Percentiles rank a stretch among this genome's conserved stretches.
phyloP scores from a whole-genome alignment of 2,797 vertebrate genomes.

The Pipistrellus nathusii region DNA sequence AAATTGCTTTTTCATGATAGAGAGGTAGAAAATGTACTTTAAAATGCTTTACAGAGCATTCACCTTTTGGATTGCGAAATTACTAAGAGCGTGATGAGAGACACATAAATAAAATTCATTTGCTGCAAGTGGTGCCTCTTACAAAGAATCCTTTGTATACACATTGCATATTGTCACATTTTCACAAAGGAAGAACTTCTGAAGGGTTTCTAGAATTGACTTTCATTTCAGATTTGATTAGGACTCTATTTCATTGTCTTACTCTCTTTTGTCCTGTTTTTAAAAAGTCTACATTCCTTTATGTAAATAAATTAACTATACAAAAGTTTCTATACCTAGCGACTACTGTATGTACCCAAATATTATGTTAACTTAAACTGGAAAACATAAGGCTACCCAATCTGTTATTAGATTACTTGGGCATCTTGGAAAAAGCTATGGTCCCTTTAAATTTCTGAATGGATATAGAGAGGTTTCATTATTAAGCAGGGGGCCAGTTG shows the following conservation, averaged over 20 bases:
- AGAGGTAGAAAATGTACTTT: slow-evolving; percentile 2
- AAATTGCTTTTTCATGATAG: slow-evolving; percentile 35
- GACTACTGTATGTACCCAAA: not conserved
- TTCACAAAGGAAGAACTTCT: slow-evolving; percentile 34
- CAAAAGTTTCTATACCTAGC: not conserved
- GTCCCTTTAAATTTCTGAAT: slow-evolving; percentile 33
- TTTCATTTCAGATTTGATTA: slow-evolving; percentile 50
- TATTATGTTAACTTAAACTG: slow-evolving; percentile 16
- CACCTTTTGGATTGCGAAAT: slow-evolving; percentile 45
- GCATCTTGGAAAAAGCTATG: not conserved
- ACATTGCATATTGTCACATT: not conserved
- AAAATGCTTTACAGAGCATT: slow-evolving; percentile 24
- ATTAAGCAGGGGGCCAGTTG: not conserved
- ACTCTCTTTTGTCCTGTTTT: slow-evolving; percentile 18
- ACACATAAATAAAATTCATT: slow-evolving; percentile 35
- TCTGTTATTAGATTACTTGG: not conserved
- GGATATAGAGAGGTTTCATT: not conserved
- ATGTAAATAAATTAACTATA: slow-evolving; percentile 27
- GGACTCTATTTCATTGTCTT: slow-evolving; percentile 43
- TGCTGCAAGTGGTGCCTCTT: slow-evolving; percentile 15
- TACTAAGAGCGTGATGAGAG: not conserved
- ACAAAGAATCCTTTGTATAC: slow-evolving; percentile 33
- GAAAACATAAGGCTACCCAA: not conserved
- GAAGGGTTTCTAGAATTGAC: not conserved
- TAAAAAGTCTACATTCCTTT: slow-evolving; percentile 24